phyloP scores from a whole-genome alignment of 2,888 invertebrate genomes.

The Chromoteleia sp. region DNA sequence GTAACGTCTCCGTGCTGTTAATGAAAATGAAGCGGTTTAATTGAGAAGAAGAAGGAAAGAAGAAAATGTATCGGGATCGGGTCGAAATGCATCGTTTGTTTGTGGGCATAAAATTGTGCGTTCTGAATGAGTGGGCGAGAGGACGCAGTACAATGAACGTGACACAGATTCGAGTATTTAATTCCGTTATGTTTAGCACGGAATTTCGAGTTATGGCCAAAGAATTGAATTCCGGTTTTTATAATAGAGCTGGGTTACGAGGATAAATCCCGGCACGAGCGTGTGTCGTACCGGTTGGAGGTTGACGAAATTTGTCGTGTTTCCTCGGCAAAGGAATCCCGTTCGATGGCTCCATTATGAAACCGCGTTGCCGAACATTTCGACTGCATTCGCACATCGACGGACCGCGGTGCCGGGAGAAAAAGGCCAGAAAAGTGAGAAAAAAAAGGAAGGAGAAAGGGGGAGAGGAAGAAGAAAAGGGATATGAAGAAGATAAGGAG shows the following conservation, averaged over 20 bases:
- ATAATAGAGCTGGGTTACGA: slow-evolving; percentile 49
- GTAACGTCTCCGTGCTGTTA: no score
- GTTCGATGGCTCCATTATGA: slow-evolving; percentile 59
- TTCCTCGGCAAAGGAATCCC: slow-evolving; percentile 50
- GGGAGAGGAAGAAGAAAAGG: slow-evolving; percentile 4
- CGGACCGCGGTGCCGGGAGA: slow-evolving; percentile 22
- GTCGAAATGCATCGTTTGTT: slow-evolving; percentile 62
- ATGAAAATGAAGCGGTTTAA: no score
- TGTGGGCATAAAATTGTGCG: slow-evolving; percentile 60
- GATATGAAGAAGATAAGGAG: no score
- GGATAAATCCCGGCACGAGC: slow-evolving; percentile 32
- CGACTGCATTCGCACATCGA: slow-evolving; percentile 48
- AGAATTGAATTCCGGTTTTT: slow-evolving; percentile 66
- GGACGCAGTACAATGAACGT: slow-evolving; percentile 67
- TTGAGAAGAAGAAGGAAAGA: neutral
- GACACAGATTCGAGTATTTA: slow-evolving; percentile 66
- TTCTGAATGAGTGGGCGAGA: slow-evolving; percentile 70
- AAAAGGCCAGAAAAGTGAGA: slow-evolving; percentile 38
- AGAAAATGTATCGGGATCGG: slow-evolving; percentile 27
- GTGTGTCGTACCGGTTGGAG: slow-evolving; percentile 39
- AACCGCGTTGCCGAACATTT: slow-evolving; percentile 35
- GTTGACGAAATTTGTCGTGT: slow-evolving; percentile 58
- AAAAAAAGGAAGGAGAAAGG: slow-evolving; percentile 40
- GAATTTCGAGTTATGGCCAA: slow-evolving; percentile 64
- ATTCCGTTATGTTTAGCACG: slow-evolving; percentile 68